Conservation (phyloP, 1,140 invertebrate species). For the Drosophila sturtevanti region DNA sequence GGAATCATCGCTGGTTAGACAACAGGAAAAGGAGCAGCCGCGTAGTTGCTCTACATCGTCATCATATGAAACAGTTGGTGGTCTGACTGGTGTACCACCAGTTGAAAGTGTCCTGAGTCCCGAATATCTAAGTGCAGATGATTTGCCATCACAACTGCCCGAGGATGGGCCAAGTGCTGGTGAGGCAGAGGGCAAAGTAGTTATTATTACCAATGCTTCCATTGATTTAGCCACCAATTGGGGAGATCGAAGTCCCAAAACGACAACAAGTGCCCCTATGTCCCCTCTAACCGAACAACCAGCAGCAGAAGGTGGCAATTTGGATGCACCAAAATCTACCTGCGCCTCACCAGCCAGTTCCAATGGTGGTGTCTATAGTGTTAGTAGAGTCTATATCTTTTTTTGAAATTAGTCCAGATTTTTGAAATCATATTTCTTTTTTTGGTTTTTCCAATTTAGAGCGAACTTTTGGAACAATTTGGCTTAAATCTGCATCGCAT, state of each 20-base stretch:
- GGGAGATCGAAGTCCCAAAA: slow-evolving; percentile 68
- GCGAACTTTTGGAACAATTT: slow-evolving; percentile 93
- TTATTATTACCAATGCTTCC: slow-evolving; percentile 87
- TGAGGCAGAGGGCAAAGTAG: slow-evolving; percentile 78
- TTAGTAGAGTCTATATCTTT: slow-evolving; percentile 83
- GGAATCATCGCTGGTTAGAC: background rate
- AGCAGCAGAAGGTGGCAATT: slow-evolving; percentile 29
- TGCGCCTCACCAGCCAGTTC: slow-evolving; percentile 92
- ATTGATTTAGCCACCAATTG: slow-evolving; percentile 85
- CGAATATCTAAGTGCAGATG: slow-evolving; percentile 75
- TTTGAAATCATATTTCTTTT: background rate
- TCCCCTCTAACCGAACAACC: slow-evolving; percentile 60
- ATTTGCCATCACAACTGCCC: slow-evolving; percentile 60
- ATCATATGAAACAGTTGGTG: slow-evolving; percentile 79
- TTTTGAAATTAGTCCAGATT: too few species aligned
- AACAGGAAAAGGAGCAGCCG: slow-evolving; percentile 14
- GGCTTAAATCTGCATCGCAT: slow-evolving; percentile 96
- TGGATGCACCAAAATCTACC: slow-evolving; percentile 83
- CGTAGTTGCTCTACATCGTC: slow-evolving; percentile 76
- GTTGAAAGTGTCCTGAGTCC: slow-evolving; percentile 65
- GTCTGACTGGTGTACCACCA: slow-evolving; percentile 23
- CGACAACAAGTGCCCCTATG: slow-evolving; percentile 58
- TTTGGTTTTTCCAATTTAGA: slow-evolving; percentile 83
- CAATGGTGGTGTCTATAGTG: slow-evolving; percentile 93
- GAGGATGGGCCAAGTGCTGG: slow-evolving; percentile 43